Base-by-base conservation (phyloP, 2,888 invertebrate genomes). In the Coecobrya sp. region DNA sequence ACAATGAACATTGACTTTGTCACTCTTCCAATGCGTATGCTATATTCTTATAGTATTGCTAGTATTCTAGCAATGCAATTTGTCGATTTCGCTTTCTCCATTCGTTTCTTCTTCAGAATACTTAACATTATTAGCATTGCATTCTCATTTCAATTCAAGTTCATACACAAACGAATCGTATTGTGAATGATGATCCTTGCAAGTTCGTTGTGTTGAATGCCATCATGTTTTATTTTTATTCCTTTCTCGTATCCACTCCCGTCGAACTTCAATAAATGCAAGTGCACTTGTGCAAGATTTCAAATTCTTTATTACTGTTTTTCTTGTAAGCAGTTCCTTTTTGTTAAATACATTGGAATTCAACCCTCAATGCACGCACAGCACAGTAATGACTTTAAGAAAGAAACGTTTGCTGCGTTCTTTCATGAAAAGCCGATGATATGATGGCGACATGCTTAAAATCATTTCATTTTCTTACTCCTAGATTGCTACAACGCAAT, bases 181-280 rank as follows among this genome's bases (percentile, higher is more conserved):
- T 73, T 36, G 70, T 73, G 70, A 73, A 22, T 36, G 42, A 73
- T 19, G 70, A 42, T 73, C 4, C 10, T 19, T 25, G 0, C 27
- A 16, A 0, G 25, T 65, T 65, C 27, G 27, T 73, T 42, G 16
- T 19, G 10, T n/a, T 8, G 19, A 73, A 73, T 73, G 42, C 42
- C 42, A 73, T 73, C 70, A 19, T 73, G 42, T 73, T 73, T 73
- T 73, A 36, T 73, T 73, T 73, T 73, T 73, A 36, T 73, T 65
- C 65, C 27, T 27, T 65, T 27, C 65, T 19, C 65, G 65, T 65
- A 42, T 42, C 19, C 36, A 73, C 70, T 73, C 4, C 3, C 19
- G 42, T 19, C 42, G 25, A 25, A 76, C 13, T 76, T 76, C 45
- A 76, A 76, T 45, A 76, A 76, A 45, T 76, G 76, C 76, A 76